A percentile compares a stretch with the other conserved stretches of the same genome.
These are phyloP conservation scores for Callopanchax toddi DNA, from an alignment of 2,113 vertebrate species.

Conservation along the genomic window DNA sequence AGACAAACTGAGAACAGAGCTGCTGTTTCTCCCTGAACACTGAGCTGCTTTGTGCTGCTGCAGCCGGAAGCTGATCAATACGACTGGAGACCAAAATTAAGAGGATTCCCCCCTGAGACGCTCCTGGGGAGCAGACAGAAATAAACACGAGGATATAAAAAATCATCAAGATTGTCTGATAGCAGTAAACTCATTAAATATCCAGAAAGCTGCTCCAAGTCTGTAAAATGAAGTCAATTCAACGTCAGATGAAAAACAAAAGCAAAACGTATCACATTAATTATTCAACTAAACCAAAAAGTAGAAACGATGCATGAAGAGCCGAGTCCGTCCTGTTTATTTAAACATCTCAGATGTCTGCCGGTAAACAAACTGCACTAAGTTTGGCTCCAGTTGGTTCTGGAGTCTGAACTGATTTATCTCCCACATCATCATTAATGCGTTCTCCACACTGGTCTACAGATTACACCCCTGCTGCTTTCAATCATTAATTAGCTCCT, in stretches of 20 bases:
- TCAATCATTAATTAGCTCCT: slow-evolving; percentile 50
- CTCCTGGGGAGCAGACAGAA: neutral
- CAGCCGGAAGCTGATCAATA: slow-evolving; percentile 1
- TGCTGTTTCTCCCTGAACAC: slow-evolving; percentile 32
- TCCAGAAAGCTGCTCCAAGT: no score
- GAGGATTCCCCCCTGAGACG: neutral
- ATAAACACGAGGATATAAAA: neutral
- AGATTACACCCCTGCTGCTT: slow-evolving; percentile 37
- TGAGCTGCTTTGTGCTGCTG: slow-evolving; percentile 11
- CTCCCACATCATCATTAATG: neutral
- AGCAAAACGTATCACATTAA: no score
- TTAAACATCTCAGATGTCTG: no score
- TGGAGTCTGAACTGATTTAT: slow-evolving; percentile 7
- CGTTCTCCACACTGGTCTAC: slow-evolving; percentile 1
- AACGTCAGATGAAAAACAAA: no score
- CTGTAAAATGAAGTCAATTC: no score
- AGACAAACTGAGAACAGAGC: slow-evolving; percentile 24
- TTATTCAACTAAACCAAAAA: no score
- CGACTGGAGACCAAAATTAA: neutral
- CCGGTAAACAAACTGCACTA: no score
- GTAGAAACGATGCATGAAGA: no score
- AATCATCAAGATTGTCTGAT: neutral
- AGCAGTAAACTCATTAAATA: no score
- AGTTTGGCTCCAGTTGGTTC: neutral
- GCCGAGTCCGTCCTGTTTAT: no score